Evolutionary conservation across 2,888 invertebrate species (phyloP).

Genomic region (Empis stercorea): DNA sequence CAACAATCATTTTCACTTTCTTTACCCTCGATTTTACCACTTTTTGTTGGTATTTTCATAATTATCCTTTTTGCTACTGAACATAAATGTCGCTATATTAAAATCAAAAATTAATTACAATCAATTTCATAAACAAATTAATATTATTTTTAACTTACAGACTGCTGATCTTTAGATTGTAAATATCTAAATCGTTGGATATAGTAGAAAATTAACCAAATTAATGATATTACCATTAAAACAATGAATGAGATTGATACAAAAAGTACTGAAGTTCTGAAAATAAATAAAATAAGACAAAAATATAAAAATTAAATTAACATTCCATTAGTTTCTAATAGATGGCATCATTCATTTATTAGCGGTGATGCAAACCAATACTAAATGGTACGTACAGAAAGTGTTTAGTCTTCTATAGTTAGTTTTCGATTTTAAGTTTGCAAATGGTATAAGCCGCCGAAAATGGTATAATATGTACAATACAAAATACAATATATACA

Average conservation of each 20-base stretch:
- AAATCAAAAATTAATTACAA: conserved; percentile 8
- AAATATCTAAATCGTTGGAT: conserved; percentile 88
- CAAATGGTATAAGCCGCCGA: too few relatives aligned
- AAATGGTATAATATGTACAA: too few relatives aligned
- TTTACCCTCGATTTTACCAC: conserved; percentile 74
- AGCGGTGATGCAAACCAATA: too few relatives aligned
- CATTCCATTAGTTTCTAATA: not conserved
- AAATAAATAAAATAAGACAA: too few relatives aligned
- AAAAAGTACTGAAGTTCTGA: conserved; percentile 82
- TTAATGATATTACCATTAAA: conserved; percentile 84
- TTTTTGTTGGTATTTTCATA: conserved; percentile 83
- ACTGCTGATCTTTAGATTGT: conserved; percentile 86
- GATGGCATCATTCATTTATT: too few relatives aligned
- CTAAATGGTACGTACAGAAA: too few relatives aligned
- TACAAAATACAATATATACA: too few relatives aligned
- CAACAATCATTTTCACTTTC: conserved; percentile 83
- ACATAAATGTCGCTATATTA: conserved; percentile 69
- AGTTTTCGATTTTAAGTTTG: too few relatives aligned
- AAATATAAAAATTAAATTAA: conserved; percentile 7
- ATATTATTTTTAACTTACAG: conserved; percentile 45
- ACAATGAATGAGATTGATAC: conserved; percentile 93
- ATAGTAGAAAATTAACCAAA: conserved; percentile 94
- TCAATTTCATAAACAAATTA: conserved; percentile 1
- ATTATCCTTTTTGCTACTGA: conserved; percentile 89
- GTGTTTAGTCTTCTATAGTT: too few relatives aligned